phyloP scores from a whole-genome alignment of 1,140 invertebrate genomes.

The Meloidogyne floridensis region DNA sequence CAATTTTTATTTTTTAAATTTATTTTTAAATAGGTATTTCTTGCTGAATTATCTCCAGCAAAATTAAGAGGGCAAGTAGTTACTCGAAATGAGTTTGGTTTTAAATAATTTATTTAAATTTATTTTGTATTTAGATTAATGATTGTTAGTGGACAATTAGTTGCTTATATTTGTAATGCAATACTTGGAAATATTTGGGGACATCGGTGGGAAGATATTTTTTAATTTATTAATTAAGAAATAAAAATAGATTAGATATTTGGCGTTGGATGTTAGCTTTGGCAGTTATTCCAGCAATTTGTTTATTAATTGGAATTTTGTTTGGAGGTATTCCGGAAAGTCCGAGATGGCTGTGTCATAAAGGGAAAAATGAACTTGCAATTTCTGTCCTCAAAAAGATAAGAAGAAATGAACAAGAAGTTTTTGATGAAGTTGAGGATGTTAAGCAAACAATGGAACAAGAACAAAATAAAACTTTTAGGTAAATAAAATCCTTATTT shows the following conservation, averaged over 20 bases:
- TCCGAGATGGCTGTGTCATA: slow-evolving; percentile 15
- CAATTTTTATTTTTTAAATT: neutral
- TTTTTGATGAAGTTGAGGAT: slow-evolving; percentile 17
- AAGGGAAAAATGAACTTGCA: slow-evolving; percentile 11
- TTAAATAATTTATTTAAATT: neutral
- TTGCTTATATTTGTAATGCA: slow-evolving; percentile 26
- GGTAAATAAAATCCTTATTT: slow-evolving; percentile 10
- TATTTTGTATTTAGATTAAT: slow-evolving; percentile 6
- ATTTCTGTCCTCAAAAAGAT: slow-evolving; percentile 3
- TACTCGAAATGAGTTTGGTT: slow-evolving; percentile 13
- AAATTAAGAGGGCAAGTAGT: slow-evolving; percentile 25
- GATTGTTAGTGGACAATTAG: slow-evolving; percentile 28
- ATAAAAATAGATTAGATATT: slow-evolving; percentile 14
- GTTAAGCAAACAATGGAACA: slow-evolving; percentile 8
- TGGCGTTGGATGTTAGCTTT: slow-evolving; percentile 28
- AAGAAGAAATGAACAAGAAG: slow-evolving; percentile 17
- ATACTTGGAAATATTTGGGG: slow-evolving; percentile 27
- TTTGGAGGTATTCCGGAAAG: slow-evolving; percentile 25
- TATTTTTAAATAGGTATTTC: slow-evolving; percentile 15
- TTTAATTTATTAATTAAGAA: neutral
- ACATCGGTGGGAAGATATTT: slow-evolving; percentile 8
- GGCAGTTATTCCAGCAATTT: slow-evolving; percentile 10
- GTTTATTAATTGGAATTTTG: slow-evolving; percentile 18
- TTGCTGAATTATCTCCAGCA: slow-evolving; percentile 23
- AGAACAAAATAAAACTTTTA: slow-evolving; percentile 7